Evolutionary conservation across 2,888 invertebrate genomes (phyloP).

Genomic region (Mythimna ferrago): DNA sequence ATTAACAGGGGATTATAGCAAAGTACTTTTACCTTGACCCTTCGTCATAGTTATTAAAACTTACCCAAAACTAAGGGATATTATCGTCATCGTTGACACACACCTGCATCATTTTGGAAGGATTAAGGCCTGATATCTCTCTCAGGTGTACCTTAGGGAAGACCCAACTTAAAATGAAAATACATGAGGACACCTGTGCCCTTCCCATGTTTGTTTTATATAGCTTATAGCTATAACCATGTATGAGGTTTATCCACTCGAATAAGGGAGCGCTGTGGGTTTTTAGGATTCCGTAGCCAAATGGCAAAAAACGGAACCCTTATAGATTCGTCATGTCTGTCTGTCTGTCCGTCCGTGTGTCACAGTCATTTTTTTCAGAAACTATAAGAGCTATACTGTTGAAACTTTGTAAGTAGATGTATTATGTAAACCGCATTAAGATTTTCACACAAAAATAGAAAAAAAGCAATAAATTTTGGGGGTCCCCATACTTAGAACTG

Average conservation of each 20-base stretch:
- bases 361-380: too few relatives aligned
- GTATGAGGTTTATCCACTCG: slow-evolving; percentile 8
- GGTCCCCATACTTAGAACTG: too few relatives aligned
- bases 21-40: background rate
- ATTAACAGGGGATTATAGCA: slow-evolving; percentile 11
- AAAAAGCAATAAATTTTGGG: too few relatives aligned
- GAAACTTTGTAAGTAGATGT: too few relatives aligned
- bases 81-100: slow-evolving; percentile 27
- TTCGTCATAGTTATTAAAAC: slow-evolving; percentile 26
- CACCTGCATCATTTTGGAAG: slow-evolving; percentile 42
- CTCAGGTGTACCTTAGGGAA: slow-evolving; percentile 54
- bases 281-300: too few relatives aligned
- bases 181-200: slow-evolving; percentile 46
- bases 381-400: too few relatives aligned
- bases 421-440: too few relatives aligned
- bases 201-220: slow-evolving; percentile 18
- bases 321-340: too few relatives aligned
- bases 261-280: background rate
- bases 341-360: too few relatives aligned
- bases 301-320: too few relatives aligned
- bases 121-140: slow-evolving; percentile 57
- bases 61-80: slow-evolving; percentile 24
- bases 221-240: background rate
- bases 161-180: slow-evolving; percentile 55
- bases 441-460: too few relatives aligned